Evolutionary conservation across 1,140 invertebrate species (phyloP), one percentile per base, ranked within the genome.

Genomic region (Thaumetopoea pityocampa): DNA sequence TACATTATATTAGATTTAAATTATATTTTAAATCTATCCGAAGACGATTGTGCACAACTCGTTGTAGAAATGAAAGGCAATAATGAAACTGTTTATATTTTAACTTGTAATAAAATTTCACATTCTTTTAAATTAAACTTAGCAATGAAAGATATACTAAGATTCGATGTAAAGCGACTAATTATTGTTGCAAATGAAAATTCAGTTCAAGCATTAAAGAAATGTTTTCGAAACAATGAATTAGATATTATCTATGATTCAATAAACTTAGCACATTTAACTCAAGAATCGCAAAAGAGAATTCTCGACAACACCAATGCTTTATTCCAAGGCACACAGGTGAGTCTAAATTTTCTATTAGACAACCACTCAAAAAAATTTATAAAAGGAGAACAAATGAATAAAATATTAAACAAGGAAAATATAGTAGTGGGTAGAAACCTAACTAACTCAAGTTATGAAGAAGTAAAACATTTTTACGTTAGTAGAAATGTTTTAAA

Each of bases 311-410:
- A 34, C 9, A 7, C 26, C 5, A 5, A 12, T 18, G 14, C 32
- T 2, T 6, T 32, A 9, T 46, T 37, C 24, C 43, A 37, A 30
- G 43, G 27, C 6, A 8, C 8, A 7, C 10, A 24, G 32, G 26
- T 37, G 5, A 12, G 6, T 12, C 19, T 46, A 18, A 10, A 24
- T 8, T 5, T 12, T 14, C 1, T 46, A 22, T 4, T 32, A 6
- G 20, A 46, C 4, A 15, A 30, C 1, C 7, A 28, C 2, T 28
- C 11, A 4, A 18, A 15, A 4, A 5, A 6, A 9, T 20, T 7
- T 20, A 24, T 44, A 5, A 28, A 14, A 7, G 41, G 23, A 19
- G 4, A 4, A 9, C 11, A 35, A 18, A 8, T 44, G 6, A 35
- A 35, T 28, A 22, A 26, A 15, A 20, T 44, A 3, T 28, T 26